Percentiles rank a stretch among this genome's conserved stretches.
Conservation (phyloP, 2,888 invertebrate species). For the Asteroscopus sphinx region DNA sequence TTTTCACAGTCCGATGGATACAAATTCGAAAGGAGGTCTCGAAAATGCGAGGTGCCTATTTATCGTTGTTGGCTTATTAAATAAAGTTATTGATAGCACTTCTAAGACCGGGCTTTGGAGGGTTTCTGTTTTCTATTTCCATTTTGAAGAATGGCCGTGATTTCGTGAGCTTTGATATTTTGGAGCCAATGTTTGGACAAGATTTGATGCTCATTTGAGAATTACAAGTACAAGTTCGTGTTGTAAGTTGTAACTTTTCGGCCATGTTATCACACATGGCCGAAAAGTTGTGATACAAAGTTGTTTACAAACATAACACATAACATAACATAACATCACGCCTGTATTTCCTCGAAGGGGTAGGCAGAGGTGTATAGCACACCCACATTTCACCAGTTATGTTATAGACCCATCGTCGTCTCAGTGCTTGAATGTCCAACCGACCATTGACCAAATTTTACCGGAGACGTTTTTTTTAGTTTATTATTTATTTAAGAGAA, state of each 20-base stretch:
- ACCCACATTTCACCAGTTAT: too few relatives aligned
- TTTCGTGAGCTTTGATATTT: constrained; percentile 21
- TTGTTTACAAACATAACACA: too few relatives aligned
- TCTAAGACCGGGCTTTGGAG: constrained; percentile 26
- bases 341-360: too few relatives aligned
- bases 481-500: too few relatives aligned
- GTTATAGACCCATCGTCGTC: too few relatives aligned
- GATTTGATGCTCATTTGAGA: constrained; percentile 1
- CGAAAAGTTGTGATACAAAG: too few relatives aligned
- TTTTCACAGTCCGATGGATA: constrained; percentile 62
- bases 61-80: constrained; percentile 59
- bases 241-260: too few relatives aligned
- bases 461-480: too few relatives aligned
- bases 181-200: not conserved
- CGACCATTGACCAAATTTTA: too few relatives aligned
- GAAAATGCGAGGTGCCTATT: constrained; percentile 55
- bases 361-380: too few relatives aligned
- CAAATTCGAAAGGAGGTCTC: constrained; percentile 58
- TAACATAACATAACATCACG: too few relatives aligned
- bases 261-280: not conserved
- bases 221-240: not conserved
- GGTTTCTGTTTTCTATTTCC: constrained; percentile 26
- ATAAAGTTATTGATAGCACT: constrained; percentile 55
- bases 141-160: constrained; percentile 29
- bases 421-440: too few relatives aligned